Evolutionary conservation across 2,113 vertebrate species (phyloP), one percentile per base, ranked within the genome.

Genomic region (Amia ocellicauda): DNA sequence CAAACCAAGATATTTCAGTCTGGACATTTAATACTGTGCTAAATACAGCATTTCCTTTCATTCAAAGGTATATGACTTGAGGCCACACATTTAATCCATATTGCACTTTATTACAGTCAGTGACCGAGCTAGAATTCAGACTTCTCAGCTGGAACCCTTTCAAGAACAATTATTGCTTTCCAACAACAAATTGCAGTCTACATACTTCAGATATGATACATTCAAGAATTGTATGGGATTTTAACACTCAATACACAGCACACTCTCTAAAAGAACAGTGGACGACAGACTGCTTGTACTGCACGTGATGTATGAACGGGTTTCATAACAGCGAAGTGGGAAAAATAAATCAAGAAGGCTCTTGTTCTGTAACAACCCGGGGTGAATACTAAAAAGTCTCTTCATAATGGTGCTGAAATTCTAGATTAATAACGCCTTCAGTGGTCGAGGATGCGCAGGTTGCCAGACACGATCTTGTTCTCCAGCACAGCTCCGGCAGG

Each of bases 391-490:
- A n/a, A 7, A 7, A 5, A 36, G 31, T 36, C 31, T n/a, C n/a
- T 36, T 54, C 51, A 3, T 47, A 16, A 47, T 7, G 3, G 2
- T 47, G n/a, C 2, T 7, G 10, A n/a, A 47, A 47, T 47, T 47
- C 4, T n/a, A 19, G n/a, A 47, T 17, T 13, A 47, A 17, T 2
- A n/a, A 17, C 45, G 68, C 63, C 57, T 17, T 95, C 86, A 98
- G 84, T 99, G 96, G 84, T 98, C 96, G 83, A 99, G 85, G 82
- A 98, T 99, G 68, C 96, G 93, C 31, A 99, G 93, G 73, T 99
- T 99, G 61, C 97, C 97, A 3, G 96, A 99, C 3, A 99, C 96
- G 0, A 99, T 99, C 81, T 98, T 99, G 85, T 99, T 99, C 75
- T 99, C 97, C 78, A 99, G 83, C 75, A 98, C 82, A 29, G 97